Base-by-base conservation (phyloP, 2,797 vertebrate genomes). In the Zalophus californianus region DNA sequence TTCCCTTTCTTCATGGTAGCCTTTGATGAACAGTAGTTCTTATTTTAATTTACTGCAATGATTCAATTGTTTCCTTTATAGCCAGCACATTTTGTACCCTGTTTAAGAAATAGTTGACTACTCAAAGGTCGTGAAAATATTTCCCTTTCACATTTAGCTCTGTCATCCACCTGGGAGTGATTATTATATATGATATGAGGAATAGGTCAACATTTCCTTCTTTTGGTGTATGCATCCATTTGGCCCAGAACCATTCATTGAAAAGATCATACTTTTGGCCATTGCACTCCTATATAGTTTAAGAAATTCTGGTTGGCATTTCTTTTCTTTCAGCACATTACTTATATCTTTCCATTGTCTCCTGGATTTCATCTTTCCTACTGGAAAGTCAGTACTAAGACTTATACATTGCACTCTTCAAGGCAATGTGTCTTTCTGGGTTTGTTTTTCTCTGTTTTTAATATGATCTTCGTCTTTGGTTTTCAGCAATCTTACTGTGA, bases 81-180 rank as follows among this genome's bases (percentile, higher is more conserved):
- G 38, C 29, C 86, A 44, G 7, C 73, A 4, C 15, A 80, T 84
- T 95, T 89, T 66, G 14, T 94, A 41, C 68, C 27, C 25, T 83
- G 5, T 75, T 90, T 94, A 82, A n/a, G 50, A 92, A 94, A n/a
- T 32, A 50, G 41, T 32, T 79, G 23, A 3, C 3, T 79, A 83
- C 27, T 73, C 35, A 91, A 94, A 91, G 18, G 7, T 77, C 7
- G 44, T 66, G 25, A 78, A 70, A 86, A 79, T 35, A 73, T 48
- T 94, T 85, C n/a, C 48, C 60, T 64, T 93, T 96, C 10, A 58
- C 16, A 58, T 84, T 86, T 83, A 94, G 3, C 52, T 88, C 14
- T 50, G 18, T 54, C 75, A 72, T 70, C 8, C 1, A 79, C 21
- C 44, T 91, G 16, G 32, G 94, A 85, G 16, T 56, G n/a, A 82